phyloP scores from a whole-genome alignment of 2,888 invertebrate genomes.

The Brachyptera putata region DNA sequence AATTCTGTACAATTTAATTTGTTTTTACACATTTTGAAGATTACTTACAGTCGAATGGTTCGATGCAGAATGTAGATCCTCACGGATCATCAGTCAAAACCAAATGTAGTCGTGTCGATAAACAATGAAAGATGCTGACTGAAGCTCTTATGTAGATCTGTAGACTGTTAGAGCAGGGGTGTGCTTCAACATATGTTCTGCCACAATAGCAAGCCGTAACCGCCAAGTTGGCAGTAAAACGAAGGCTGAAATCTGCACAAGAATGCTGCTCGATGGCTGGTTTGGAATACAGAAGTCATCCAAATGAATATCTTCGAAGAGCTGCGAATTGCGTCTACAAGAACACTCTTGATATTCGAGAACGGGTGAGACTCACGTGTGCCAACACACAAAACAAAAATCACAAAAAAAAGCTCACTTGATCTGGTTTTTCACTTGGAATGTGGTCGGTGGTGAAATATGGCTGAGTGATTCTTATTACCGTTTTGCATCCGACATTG shows the following conservation, averaged over 20 bases:
- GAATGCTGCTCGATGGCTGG: slow-evolving; percentile 16
- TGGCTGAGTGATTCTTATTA: neutral
- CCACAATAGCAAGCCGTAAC: slow-evolving; percentile 16
- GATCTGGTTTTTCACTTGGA: no score
- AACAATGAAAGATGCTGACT: no score
- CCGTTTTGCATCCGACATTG: neutral
- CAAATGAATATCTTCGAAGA: slow-evolving; percentile 6
- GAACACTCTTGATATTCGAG: no score
- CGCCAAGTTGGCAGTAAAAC: neutral
- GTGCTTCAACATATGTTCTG: slow-evolving; percentile 13
- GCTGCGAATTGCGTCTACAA: neutral
- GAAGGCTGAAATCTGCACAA: slow-evolving; percentile 13
- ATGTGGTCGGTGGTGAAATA: neutral
- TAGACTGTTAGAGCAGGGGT: neutral
- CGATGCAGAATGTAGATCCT: neutral
- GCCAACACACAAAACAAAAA: no score
- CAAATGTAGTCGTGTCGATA: no score
- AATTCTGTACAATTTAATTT: no score
- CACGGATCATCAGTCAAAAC: neutral
- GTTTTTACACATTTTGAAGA: neutral
- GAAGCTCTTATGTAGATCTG: neutral
- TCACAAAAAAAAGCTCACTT: no score
- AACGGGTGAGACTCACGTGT: no score
- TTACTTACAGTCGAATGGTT: neutral
- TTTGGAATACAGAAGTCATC: slow-evolving; percentile 18